These are phyloP conservation scores for Mixornis gularis DNA, from an alignment of 2,113 vertebrate genomes.

Conservation along the genomic window DNA sequence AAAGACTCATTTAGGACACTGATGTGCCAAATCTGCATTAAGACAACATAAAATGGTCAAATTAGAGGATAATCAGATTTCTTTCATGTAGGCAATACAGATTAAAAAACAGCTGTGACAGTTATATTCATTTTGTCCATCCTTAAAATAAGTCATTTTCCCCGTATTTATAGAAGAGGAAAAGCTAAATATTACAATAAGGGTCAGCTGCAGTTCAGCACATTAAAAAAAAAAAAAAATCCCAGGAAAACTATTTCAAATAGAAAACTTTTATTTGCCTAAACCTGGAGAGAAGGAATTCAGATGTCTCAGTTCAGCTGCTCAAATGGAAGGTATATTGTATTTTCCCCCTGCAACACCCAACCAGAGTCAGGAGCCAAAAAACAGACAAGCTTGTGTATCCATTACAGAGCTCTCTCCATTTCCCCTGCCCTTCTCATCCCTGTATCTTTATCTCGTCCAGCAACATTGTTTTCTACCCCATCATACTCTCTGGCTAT, in stretches of 20 bases:
- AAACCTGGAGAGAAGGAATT: neutral
- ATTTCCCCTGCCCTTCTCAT: slow-evolving; percentile 31
- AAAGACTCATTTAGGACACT: neutral
- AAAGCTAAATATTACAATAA: neutral
- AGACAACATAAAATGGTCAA: neutral
- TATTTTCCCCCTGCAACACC: neutral
- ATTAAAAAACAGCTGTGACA: neutral
- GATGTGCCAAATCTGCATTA: neutral
- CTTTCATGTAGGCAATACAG: neutral
- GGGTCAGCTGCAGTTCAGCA: neutral
- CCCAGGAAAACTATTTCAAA: neutral
- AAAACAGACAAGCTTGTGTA: neutral
- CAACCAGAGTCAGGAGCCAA: neutral
- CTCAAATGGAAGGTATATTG: neutral
- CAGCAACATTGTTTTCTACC: slow-evolving; percentile 63
- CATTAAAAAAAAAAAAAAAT: neutral
- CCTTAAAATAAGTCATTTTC: neutral
- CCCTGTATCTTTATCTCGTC: slow-evolving; percentile 64
- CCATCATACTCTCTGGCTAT: slow-evolving; percentile 57
- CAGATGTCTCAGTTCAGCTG: neutral
- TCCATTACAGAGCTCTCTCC: neutral
- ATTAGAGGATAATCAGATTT: neutral
- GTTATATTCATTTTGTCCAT: neutral
- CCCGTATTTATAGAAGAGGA: neutral
- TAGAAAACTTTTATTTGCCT: neutral